phyloP scores from a whole-genome alignment of 2,113 vertebrate genomes.

The Sylvia atricapilla region DNA sequence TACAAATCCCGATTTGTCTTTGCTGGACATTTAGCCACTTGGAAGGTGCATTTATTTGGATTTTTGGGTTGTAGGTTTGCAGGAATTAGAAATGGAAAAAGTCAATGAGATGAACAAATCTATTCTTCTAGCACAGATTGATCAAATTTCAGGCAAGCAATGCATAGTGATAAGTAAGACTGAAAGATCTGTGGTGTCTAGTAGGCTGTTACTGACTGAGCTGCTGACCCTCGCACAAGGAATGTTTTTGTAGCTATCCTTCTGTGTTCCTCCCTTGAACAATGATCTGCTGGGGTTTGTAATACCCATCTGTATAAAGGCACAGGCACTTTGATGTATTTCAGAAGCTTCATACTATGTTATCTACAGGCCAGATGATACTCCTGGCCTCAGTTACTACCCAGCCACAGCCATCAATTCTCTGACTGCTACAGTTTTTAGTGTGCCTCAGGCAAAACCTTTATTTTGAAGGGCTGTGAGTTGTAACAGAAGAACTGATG shows the following conservation, averaged over 20 bases:
- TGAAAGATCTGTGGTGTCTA: neutral
- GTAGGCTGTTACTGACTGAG: neutral
- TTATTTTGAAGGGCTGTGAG: neutral
- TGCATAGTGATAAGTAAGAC: neutral
- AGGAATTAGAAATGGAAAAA: neutral
- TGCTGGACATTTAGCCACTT: neutral
- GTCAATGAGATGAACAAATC: neutral
- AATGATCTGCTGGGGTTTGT: conserved; percentile 6
- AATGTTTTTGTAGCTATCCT: conserved; percentile 8
- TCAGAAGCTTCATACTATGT: conserved; percentile 15
- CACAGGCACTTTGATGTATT: conserved; percentile 30
- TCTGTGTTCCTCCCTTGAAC: conserved; percentile 23
- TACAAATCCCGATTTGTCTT: neutral
- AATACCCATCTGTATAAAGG: neutral
- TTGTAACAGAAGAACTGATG: neutral
- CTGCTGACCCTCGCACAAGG: neutral
- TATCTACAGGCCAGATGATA: conserved; percentile 41
- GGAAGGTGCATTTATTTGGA: neutral
- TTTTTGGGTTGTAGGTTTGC: neutral
- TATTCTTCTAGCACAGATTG: neutral
- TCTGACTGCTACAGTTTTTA: neutral
- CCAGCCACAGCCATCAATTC: neutral
- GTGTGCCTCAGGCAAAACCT: neutral
- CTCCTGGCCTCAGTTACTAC: neutral
- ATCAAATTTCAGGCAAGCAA: neutral